Evolutionary conservation across 2,888 invertebrate species (phyloP), one percentile per base, ranked within the genome.

Genomic region (Uloborus plumipes): DNA sequence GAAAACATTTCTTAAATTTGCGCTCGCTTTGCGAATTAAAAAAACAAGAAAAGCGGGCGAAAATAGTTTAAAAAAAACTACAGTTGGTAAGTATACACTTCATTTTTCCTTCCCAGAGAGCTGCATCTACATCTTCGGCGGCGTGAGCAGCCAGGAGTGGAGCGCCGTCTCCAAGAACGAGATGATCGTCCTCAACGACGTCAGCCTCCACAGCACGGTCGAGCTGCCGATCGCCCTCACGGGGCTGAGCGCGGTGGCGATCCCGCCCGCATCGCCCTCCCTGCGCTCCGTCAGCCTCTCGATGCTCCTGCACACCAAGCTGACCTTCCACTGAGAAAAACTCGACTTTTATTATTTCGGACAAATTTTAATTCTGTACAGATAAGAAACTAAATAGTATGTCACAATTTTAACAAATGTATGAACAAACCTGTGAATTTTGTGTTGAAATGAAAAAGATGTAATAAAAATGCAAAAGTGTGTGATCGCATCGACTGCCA

Each of bases 131-230:
- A 47, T 72, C 0, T 76, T 84, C 20, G 84, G 84, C 18, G 84
- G 84, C n/a, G 69, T 80, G 20, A 80, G 72, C 22, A 80, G 80
- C 62, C 79, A 84, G 69, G 72, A 84, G 62, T 84, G 84, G 84
- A 59, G 80, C 58, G 58, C 84, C 16, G 18, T 80, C 11, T 39
- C 64, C 0, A 75, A 67, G 50, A 84, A 72, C 47, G 84, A 84
- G 53, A 80, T 84, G 80, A 53, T 84, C 11, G 64, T 76, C 16
- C 7, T 53, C 22, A 59, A 66, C 31, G 84, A 84, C 50, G 26
- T 58, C 2, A 76, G 75, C 66, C 62, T 80, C 15, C 79, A 80
- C 22, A 59, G 51, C 20, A 67, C 71, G 9, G 49, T 22, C 18
- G 49, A 70, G 15, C 71, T 84, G 16, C 84, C 84, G 2, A 53